Percentiles rank a stretch among this genome's conserved stretches.
phyloP scores from a whole-genome alignment of 2,888 invertebrate genomes.

The Plebejus argus region DNA sequence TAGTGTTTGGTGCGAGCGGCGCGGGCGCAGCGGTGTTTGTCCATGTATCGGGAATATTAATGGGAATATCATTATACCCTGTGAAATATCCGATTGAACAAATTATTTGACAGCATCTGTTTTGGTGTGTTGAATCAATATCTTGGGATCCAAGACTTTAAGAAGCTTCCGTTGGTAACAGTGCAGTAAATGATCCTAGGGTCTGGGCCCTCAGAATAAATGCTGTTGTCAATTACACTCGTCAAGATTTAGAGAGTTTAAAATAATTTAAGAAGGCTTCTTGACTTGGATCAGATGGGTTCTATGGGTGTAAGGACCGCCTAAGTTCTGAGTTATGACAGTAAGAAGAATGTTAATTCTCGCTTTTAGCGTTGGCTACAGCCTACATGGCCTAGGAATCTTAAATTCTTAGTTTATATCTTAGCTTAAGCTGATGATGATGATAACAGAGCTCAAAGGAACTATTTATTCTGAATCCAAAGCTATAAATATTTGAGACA shows the following conservation, averaged over 20 bases:
- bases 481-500: neutral
- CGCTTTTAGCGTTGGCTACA: too few species aligned
- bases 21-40: slow-evolving; percentile 34
- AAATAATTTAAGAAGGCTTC: too few species aligned
- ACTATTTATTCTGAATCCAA: neutral
- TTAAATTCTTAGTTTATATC: neutral
- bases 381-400: neutral
- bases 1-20: slow-evolving; percentile 48
- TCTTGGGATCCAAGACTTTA: neutral
- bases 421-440: neutral
- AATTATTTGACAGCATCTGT: neutral
- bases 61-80: slow-evolving; percentile 13
- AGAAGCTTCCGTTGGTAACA: neutral
- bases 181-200: too few species aligned
- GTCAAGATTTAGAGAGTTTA: too few species aligned
- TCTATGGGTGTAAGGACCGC: neutral
- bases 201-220: too few species aligned
- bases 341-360: neutral
- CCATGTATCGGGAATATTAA: slow-evolving; percentile 37
- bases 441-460: neutral
- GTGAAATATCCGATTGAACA: neutral
- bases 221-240: too few species aligned
- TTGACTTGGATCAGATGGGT: neutral
- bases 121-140: neutral
- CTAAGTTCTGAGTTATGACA: neutral